Evolutionary conservation across 2,797 vertebrate species (phyloP).

Genomic region (Pseudochaenichthys georgianus): DNA sequence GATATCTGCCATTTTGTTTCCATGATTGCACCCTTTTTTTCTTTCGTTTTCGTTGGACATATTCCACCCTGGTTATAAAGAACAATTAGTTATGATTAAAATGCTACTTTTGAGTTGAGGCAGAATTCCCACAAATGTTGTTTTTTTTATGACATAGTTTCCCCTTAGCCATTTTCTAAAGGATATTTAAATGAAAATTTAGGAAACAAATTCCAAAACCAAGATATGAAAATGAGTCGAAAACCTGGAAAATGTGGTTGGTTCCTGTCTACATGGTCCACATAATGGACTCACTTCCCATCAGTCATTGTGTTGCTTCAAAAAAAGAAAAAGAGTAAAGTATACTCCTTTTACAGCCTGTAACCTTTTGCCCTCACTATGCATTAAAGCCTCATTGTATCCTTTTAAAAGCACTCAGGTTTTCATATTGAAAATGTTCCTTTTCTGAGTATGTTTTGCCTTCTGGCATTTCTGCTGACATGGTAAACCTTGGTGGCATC

Average conservation of each 20-base stretch:
- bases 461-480: neutral
- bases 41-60: neutral
- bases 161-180: no score
- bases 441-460: constrained; percentile 1
- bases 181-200: no score
- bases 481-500: neutral
- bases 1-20: no score
- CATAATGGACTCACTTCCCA: neutral
- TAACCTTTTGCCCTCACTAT: constrained; percentile 6
- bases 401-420: constrained; percentile 1
- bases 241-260: no score
- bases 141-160: no score
- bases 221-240: no score
- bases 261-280: neutral
- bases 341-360: neutral
- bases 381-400: neutral
- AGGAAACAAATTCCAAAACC: no score
- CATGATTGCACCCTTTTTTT: no score
- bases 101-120: no score
- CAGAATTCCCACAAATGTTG: no score
- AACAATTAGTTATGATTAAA: neutral
- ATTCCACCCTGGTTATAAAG: neutral
- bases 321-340: neutral
- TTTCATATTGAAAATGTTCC: constrained; percentile 4
- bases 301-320: neutral